phyloP scores from a whole-genome alignment of 2,888 invertebrate genomes.

The Athalia circularis region DNA sequence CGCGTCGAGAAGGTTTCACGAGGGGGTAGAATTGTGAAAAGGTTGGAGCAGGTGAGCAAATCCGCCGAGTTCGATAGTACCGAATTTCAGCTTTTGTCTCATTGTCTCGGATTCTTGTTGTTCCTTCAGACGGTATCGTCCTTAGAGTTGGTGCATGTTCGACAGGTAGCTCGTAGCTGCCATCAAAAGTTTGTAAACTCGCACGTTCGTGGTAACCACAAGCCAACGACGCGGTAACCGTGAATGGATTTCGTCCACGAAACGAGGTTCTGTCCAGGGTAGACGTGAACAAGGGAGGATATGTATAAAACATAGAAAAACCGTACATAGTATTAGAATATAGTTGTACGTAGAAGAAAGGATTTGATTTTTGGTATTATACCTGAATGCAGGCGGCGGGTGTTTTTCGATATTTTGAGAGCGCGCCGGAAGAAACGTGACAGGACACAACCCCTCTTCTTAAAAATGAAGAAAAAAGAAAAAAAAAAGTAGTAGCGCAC shows the following conservation, averaged over 20 bases:
- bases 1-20: conserved; percentile 5
- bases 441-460: conserved; percentile 47
- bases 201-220: conserved; percentile 6
- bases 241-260: conserved; percentile 20
- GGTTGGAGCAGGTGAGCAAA: conserved; percentile 32
- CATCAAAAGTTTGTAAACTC: conserved; percentile 43
- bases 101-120: background rate
- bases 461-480: conserved; percentile 48
- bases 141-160: conserved; percentile 17
- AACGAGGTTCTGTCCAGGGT: background rate
- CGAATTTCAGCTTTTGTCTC: conserved; percentile 33
- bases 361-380: conserved; percentile 27
- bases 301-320: conserved; percentile 9
- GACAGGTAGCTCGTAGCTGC: conserved; percentile 37
- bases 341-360: background rate
- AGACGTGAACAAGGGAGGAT: background rate
- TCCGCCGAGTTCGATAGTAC: conserved; percentile 42
- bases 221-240: background rate
- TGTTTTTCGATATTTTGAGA: conserved; percentile 9
- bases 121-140: conserved; percentile 17
- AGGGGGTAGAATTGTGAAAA: conserved; percentile 17
- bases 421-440: conserved; percentile 43
- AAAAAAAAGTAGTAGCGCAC: conserved; percentile 29
- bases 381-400: background rate
- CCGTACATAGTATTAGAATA: background rate